Evolutionary conservation across 2,113 vertebrate species (phyloP).

Genomic region (Collichthys lucidus): DNA sequence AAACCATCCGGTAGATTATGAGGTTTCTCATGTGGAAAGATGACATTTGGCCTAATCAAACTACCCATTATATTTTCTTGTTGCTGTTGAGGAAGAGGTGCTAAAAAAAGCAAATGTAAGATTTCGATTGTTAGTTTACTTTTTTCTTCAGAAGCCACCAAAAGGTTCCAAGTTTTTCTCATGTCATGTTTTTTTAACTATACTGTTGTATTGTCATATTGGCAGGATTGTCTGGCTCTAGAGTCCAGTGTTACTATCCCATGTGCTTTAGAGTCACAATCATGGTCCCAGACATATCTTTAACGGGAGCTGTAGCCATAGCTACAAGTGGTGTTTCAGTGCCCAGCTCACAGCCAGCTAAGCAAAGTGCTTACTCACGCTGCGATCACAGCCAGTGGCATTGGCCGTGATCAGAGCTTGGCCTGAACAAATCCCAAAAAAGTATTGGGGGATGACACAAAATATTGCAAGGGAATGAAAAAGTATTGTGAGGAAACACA

Average conservation of each 20-base stretch:
- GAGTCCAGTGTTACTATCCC: background rate
- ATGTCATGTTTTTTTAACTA: background rate
- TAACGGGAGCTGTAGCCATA: background rate
- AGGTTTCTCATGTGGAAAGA: background rate
- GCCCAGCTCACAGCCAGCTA: background rate
- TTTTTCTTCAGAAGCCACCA: background rate
- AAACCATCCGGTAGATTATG: background rate
- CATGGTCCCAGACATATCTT: background rate
- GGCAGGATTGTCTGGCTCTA: background rate
- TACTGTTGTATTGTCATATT: background rate
- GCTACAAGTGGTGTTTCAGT: background rate
- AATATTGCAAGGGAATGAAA: background rate
- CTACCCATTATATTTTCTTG: background rate
- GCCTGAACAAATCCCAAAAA: background rate
- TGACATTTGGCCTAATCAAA: slow-evolving; percentile 3
- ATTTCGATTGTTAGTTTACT: background rate
- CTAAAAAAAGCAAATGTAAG: background rate
- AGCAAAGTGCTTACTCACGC: background rate
- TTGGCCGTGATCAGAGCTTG: background rate
- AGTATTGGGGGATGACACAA: background rate
- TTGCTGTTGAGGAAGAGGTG: background rate
- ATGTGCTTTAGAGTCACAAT: background rate
- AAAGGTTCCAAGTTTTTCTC: background rate
- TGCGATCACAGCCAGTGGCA: background rate
- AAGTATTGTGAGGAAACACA: background rate